Percentiles rank a stretch among this genome's conserved stretches.
phyloP scores from a whole-genome alignment of 2,888 invertebrate species.

The Phengaris alcon region DNA sequence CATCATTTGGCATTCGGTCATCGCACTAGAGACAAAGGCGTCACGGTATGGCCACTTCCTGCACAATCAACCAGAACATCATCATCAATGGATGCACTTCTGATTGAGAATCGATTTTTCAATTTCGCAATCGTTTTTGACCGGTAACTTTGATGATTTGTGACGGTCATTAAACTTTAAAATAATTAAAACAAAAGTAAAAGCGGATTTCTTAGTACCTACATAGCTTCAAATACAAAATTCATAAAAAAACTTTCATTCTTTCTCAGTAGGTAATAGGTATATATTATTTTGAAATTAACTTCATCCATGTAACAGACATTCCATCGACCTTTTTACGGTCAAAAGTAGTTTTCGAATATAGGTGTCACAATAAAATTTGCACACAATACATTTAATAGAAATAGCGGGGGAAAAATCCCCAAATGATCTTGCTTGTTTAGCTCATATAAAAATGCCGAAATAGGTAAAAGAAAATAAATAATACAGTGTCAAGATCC shows the following conservation, averaged over 20 bases:
- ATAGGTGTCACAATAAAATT: neutral
- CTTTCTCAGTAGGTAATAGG: too few relatives aligned
- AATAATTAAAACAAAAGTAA: conserved; percentile 32
- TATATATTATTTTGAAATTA: neutral
- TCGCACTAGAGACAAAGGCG: conserved; percentile 74
- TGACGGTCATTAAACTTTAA: neutral
- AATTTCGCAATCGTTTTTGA: conserved; percentile 72
- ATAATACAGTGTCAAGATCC: conserved; percentile 70
- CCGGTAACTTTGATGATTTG: conserved; percentile 52
- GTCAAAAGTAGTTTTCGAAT: neutral
- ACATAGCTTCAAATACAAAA: too few relatives aligned
- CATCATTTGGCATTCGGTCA: conserved; percentile 73
- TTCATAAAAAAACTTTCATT: too few relatives aligned
- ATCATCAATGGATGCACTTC: conserved; percentile 41
- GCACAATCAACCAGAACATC: conserved; percentile 47
- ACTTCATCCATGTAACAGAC: neutral
- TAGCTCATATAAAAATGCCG: conserved; percentile 7
- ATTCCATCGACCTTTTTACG: neutral
- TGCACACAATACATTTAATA: conserved; percentile 3
- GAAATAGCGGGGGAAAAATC: conserved; percentile 30
- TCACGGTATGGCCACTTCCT: conserved; percentile 59
- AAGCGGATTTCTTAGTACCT: conserved; percentile 49
- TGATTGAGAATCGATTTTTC: conserved; percentile 61
- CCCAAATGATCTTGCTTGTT: conserved; percentile 14
- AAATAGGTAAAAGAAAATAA: conserved; percentile 55